These are phyloP conservation scores for Cheilosia pagana DNA, from an alignment of 2,888 invertebrate species.

Conservation along the genomic window DNA sequence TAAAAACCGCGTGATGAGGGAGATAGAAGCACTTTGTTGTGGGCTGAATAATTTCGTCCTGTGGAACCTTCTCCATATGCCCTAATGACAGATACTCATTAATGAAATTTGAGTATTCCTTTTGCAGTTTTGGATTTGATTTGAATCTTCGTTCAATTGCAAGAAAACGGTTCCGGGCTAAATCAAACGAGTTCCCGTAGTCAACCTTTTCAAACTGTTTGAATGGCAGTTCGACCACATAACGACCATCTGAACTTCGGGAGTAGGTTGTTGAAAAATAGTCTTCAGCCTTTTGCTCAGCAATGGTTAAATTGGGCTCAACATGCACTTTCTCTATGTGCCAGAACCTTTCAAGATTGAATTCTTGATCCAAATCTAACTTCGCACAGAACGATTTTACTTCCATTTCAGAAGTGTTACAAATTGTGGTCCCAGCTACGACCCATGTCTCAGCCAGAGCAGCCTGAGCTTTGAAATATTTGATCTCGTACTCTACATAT, in stretches of 20 bases:
- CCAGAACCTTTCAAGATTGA: too few relatives aligned
- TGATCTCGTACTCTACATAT: too few relatives aligned
- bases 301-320: conserved; percentile 3
- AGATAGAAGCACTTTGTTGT: not conserved
- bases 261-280: not conserved
- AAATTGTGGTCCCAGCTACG: too few relatives aligned
- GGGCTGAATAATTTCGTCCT: not conserved
- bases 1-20: too few relatives aligned
- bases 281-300: not conserved
- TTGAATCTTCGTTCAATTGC: not conserved
- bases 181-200: not conserved
- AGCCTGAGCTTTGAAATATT: too few relatives aligned
- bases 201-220: not conserved
- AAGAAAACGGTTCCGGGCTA: not conserved
- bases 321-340: too few relatives aligned
- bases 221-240: too few relatives aligned
- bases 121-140: not conserved
- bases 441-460: too few relatives aligned
- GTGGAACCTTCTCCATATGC: conserved; percentile 2
- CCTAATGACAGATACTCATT: conserved; percentile 11
- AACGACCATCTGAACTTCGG: conserved; percentile 6
- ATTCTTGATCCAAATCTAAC: too few relatives aligned
- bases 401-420: too few relatives aligned
- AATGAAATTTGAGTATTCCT: not conserved
- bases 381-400: too few relatives aligned